Evolutionary conservation across 23 tunicate species (phyloP), one percentile per base, ranked within the genome.

Genomic region (Trididemnum clinides): DNA sequence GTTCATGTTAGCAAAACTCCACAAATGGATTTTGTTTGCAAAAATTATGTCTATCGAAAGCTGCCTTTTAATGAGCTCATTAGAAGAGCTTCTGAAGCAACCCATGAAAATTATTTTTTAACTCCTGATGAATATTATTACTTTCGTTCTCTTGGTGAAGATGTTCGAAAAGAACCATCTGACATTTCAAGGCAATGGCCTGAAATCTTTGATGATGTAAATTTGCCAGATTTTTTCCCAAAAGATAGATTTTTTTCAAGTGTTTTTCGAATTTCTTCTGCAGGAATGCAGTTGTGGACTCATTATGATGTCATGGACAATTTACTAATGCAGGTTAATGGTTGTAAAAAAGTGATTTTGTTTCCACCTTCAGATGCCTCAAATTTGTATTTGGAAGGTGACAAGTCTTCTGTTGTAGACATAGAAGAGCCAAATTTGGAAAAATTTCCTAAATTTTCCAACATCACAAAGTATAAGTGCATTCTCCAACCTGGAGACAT

Each of bases 291-390:
- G 64, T 88, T 90, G 5, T 96, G 99, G 99, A 91, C 96, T 27
- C 99, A 96, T 80, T 96, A 96, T 78, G 99, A 96, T 84, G 90
- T 91, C 3, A 91, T 96, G 96, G 99, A 96, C 54, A 96, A 96
- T 85, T 69, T 96, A 5, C 58, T 96, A 31, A 90, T 91, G 29
- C 95, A 96, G 91, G 85, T 88, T 26, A 74, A 62, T 69, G 99
- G 99, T 3, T 70, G 71, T 0, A 96, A 96, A 76, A 71, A 85
- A 33, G 99, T 91, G 1, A 77, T 91, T 44, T 58, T 96, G 30
- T 96, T 96, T 88, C 90, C 96, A 12, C 99, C 99, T 0, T 63
- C 83, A 10, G 96, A 96, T 65, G 93, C 91, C 10, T 64, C 70
- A 33, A 78, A 84, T 74, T 49, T 96, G 39, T 96, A 96, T 79